Percentiles rank a stretch among this genome's conserved stretches.
These are phyloP conservation scores for Patella depressa DNA, from an alignment of 2,888 invertebrate species.

Conservation along the genomic window DNA sequence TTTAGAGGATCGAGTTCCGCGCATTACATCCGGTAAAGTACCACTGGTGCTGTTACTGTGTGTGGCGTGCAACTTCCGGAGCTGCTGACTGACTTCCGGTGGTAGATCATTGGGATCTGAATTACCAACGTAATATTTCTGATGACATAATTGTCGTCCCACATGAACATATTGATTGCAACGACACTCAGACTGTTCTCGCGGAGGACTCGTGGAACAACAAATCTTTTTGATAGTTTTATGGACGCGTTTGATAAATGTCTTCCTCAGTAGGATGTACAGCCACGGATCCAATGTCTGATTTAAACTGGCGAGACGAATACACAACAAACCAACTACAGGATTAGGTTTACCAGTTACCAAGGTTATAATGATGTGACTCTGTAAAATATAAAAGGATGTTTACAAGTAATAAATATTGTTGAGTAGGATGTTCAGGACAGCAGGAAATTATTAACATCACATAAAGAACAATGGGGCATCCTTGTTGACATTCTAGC, in stretches of 20 bases:
- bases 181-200: constrained; percentile 18
- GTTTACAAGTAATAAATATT: not conserved
- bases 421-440: no score
- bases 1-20: constrained; percentile 22
- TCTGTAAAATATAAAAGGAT: constrained; percentile 40
- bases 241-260: constrained; percentile 38
- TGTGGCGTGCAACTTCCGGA: not conserved
- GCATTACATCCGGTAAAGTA: constrained; percentile 28
- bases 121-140: constrained; percentile 37
- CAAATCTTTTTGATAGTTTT: constrained; percentile 27
- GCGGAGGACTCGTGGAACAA: constrained; percentile 26
- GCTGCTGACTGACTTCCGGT: constrained; percentile 10
- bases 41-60: not conserved
- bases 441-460: no score
- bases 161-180: constrained; percentile 39
- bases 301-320: constrained; percentile 67
- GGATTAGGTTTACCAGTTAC: constrained; percentile 46
- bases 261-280: constrained; percentile 67
- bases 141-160: constrained; percentile 36
- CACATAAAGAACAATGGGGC: no score
- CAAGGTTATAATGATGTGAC: constrained; percentile 58
- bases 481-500: no score
- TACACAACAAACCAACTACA: constrained; percentile 57
- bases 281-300: constrained; percentile 70
- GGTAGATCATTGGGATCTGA: not conserved